A percentile compares a stretch with the other conserved stretches of the same genome.
Conservation (phyloP, 1,140 invertebrate genomes). For the Heliconius melpomene region DNA sequence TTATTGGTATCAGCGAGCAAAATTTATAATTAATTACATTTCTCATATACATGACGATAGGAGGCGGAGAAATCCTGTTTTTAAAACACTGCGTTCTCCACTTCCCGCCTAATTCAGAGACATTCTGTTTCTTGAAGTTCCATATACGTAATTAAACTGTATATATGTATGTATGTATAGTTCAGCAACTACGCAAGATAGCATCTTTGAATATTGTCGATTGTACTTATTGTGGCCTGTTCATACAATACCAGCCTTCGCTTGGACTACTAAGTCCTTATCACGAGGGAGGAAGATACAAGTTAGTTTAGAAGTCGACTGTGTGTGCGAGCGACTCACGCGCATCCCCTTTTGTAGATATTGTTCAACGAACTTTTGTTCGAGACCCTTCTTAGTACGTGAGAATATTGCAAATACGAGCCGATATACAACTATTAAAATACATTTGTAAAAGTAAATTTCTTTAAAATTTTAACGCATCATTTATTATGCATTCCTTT, state of each 20-base stretch:
- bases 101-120: too few relatives aligned
- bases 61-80: too few relatives aligned
- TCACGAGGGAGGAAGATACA: not conserved
- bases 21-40: not conserved
- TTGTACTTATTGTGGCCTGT: conserved; percentile 27
- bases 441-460: not conserved
- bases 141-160: too few relatives aligned
- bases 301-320: not conserved
- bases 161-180: conserved; percentile 7
- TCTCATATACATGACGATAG: too few relatives aligned
- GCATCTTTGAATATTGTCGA: conserved; percentile 26
- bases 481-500: not conserved
- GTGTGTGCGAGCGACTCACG: conserved; percentile 15
- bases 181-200: conserved; percentile 31
- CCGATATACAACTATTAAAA: not conserved
- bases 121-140: too few relatives aligned
- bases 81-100: too few relatives aligned
- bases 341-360: conserved; percentile 24
- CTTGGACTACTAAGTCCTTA: not conserved
- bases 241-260: not conserved
- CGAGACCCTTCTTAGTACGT: conserved; percentile 7
- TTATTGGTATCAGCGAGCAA: not conserved
- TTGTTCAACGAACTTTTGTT: conserved; percentile 20
- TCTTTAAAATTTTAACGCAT: not conserved
- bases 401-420: conserved; percentile 18